Base-by-base conservation (phyloP, 2,888 invertebrate species). In the Hyposoter didymator region DNA sequence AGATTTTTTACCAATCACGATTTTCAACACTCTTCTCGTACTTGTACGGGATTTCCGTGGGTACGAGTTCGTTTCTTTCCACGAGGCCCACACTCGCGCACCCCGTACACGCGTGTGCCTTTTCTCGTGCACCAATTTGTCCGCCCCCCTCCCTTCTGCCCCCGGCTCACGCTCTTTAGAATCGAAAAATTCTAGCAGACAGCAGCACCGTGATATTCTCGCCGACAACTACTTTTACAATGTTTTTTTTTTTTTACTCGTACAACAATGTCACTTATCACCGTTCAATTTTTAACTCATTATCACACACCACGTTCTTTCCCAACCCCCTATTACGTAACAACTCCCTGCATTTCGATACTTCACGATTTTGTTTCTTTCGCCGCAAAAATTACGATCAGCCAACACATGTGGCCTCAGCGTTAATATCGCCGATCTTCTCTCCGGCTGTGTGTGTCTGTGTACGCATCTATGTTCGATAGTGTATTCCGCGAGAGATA, bases 321-420 rank as follows among this genome's bases (percentile, higher is more conserved):
- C 72, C 88, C 19, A 88, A 88, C 88, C 88, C 88, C 89, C 87
- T 84, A 91, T 93, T 93, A 93, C 92, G 92, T 93, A 92, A 93
- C 91, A 90, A 90, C 90, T 88, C 88, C 72, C 88, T 70, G 87
- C 93, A 92, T 92, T 90, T 91, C 91, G 88, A 88, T 85, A 70
- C 90, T 86, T 84, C 70, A 85, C 73, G 43, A 64, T 14, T 45
- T 19, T 89, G 87, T 85, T 85, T 59, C 59, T 52, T 45, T 69
- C 22, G 89, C 52, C 32, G 7, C 35, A 35, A 78, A 39, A 67
- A 78, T 39, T 67, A 43, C 66, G 67, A 52, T 78, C 88, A 66
- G 84, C 88, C 86, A 88, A 91, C 90, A 92, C 92, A 92, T 92
- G 92, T 92, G 91, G 91, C 90, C 90, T 59, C 78, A 89, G 90